These are phyloP conservation scores for Cecidostiba fungosa DNA, from an alignment of 2,888 invertebrate species.

Conservation along the genomic window DNA sequence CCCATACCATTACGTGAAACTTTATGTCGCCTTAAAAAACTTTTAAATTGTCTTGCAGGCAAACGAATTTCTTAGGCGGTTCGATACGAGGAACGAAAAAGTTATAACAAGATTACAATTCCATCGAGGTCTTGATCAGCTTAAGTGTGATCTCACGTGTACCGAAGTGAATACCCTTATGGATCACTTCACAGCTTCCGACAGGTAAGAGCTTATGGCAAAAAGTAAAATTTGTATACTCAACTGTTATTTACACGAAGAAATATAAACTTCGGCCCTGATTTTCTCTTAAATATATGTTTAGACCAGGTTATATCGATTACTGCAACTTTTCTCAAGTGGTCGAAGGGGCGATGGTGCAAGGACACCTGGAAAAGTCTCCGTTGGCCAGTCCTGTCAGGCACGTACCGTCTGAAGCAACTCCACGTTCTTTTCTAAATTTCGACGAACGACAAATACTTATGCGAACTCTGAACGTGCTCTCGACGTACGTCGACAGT, in stretches of 20 bases:
- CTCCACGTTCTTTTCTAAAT: slow-evolving; percentile 85
- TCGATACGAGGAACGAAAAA: slow-evolving; percentile 85
- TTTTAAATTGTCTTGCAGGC: slow-evolving; percentile 77
- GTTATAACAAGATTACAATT: slow-evolving; percentile 86
- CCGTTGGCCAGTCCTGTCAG: slow-evolving; percentile 86
- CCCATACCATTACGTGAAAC: neutral
- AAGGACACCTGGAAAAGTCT: slow-evolving; percentile 85
- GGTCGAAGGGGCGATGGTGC: slow-evolving; percentile 87
- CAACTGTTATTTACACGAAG: too few species aligned
- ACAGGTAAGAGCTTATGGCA: slow-evolving; percentile 67
- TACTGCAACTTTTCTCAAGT: slow-evolving; percentile 86
- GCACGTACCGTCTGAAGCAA: slow-evolving; percentile 86
- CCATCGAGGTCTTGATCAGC: slow-evolving; percentile 85
- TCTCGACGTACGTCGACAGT: slow-evolving; percentile 85
- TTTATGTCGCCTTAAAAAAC: neutral
- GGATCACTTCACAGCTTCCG: slow-evolving; percentile 82
- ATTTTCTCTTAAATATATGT: neutral
- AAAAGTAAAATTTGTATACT: neutral
- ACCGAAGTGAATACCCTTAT: slow-evolving; percentile 87
- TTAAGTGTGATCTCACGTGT: slow-evolving; percentile 85
- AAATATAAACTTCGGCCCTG: too few species aligned
- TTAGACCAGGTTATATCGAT: slow-evolving; percentile 72
- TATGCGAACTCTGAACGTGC: slow-evolving; percentile 86
- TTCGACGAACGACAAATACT: slow-evolving; percentile 87
- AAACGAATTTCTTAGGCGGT: slow-evolving; percentile 85